Percentiles rank a stretch among this genome's conserved stretches.
These are phyloP conservation scores for Caenorhabditis sp. DNA, from an alignment of 2,888 invertebrate species.

Conservation along the genomic window DNA sequence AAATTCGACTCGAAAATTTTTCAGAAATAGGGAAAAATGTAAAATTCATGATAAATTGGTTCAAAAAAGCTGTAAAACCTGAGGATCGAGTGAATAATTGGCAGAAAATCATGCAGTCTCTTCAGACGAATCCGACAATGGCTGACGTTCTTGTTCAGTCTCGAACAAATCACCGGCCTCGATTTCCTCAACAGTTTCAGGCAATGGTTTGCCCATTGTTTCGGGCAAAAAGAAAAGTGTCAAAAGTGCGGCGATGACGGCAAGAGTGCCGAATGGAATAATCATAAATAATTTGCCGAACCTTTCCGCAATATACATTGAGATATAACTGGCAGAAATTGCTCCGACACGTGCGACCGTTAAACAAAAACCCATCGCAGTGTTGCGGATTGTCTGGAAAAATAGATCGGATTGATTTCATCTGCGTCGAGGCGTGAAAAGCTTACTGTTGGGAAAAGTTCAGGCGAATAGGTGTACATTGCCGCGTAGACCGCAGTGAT, in stretches of 20 bases:
- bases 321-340: constrained; percentile 84
- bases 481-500: constrained; percentile 85
- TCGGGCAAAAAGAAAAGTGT: constrained; percentile 66
- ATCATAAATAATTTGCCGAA: constrained; percentile 66
- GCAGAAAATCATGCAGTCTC: constrained; percentile 25
- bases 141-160: constrained; percentile 26
- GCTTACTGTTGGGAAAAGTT: constrained; percentile 87
- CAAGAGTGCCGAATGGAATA: constrained; percentile 64
- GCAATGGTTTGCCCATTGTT: constrained; percentile 64
- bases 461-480: constrained; percentile 86
- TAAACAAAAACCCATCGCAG: constrained; percentile 85
- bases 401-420: background rate
- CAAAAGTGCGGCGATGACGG: constrained; percentile 57
- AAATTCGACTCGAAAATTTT: too few relatives aligned
- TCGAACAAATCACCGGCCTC: constrained; percentile 22
- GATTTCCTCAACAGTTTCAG: constrained; percentile 67
- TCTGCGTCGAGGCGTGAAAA: too few relatives aligned
- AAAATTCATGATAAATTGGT: too few relatives aligned
- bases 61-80: too few relatives aligned
- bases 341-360: constrained; percentile 86
- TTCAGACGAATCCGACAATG: constrained; percentile 20
- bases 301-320: constrained; percentile 72
- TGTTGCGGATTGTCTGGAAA: constrained; percentile 77
- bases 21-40: too few relatives aligned
- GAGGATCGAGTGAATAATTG: too few relatives aligned